Base-by-base conservation (phyloP, 2,797 vertebrate genomes). In the Bradypodion ventrale region DNA sequence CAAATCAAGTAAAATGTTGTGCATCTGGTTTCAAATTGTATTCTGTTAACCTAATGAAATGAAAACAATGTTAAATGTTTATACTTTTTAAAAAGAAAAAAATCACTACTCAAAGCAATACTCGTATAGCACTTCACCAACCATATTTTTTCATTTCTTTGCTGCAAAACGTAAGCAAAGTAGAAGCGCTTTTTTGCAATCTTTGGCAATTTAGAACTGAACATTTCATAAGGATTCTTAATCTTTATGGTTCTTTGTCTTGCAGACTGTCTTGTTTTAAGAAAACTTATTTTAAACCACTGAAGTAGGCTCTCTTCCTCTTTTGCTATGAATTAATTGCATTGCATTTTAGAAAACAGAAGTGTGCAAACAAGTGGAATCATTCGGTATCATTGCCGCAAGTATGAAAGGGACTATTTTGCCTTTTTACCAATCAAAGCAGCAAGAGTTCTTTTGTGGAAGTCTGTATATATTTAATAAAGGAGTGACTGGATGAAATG, bases 401-500 rank as follows among this genome's bases (percentile, higher is more conserved):
- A 91, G 68, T 87, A 90, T 73, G 1, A 92, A 94, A 94, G 88
- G 89, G 91, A 93, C 66, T 79, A 84, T 92, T 87, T 75, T 73
- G 25, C 87, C 42, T n/a, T 80, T 89, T 29, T 86, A 75, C 19
- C 52, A 59, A 87, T 88, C 88, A 83, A 93, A 89, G 82, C 63
- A 90, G 79, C 86, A 78, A 78, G 62, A 92, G 75, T 78, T 92
- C 87, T 87, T 91, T 75, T 91, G 73, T 83, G 91, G 89, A 92
- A 78, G 87, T 75, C 44, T 80, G 49, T 76, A 37, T 49, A 81
- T 77, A 65, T 85, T 32, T 19, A 86, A 85, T 78, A 80, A 80
- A 91, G 76, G 13, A 88, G 84, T 10, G 29, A 62, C 23, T 86
- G 78, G 91, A 82, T 75, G 88, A 89, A 92, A 59, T 73, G 27